Base-by-base conservation (phyloP, 2,113 vertebrate species). In the Cyrtonyx montezumae region DNA sequence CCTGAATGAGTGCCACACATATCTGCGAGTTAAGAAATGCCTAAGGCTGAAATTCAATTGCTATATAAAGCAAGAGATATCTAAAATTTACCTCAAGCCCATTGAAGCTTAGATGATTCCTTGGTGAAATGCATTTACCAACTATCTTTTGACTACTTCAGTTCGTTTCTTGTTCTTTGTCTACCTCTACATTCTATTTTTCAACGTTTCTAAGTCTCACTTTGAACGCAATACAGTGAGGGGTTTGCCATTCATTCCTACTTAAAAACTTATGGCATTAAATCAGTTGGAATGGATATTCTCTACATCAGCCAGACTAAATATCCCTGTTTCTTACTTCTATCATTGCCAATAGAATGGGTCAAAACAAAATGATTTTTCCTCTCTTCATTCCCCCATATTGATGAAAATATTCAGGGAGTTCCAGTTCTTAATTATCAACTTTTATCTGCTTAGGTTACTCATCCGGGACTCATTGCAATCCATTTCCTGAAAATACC, bases 381-480 rank as follows among this genome's bases (percentile, higher is more conserved):
- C 55, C 78, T 71, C 62, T 91, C 37, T 75, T 87, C 25, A 15
- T 77, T 76, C 93, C 32, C 7, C 22, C 28, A 34, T 73, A 62
- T 32, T 85, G 71, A 94, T 77, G 74, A 76, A 91, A 89, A 81
- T 77, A 75, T 79, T 76, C 67, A 73, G 23, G 32, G 13, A 65
- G 26, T 48, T 88, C 16, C 77, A 62, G 11, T 91, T 93, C 53
- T 45, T 84, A 66, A 84, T 90, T 58, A 21, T 46, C 34, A 74
- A 13, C 55, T 84, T 93, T 89, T 88, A 80, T 83, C 34, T 81
- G 53, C 21, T 66, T 91, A 82, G 8, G 53, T 96, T 79, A 91
- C 46, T 76, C 62, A 68, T 82, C 30, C 36, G 32, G 18, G 59
- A 42, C 22, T 92, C 28, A 79, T 84, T 84, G 20, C 34, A 73